Conservation (phyloP, 2,797 vertebrate genomes). For the Melanotaenia trifasciata region DNA sequence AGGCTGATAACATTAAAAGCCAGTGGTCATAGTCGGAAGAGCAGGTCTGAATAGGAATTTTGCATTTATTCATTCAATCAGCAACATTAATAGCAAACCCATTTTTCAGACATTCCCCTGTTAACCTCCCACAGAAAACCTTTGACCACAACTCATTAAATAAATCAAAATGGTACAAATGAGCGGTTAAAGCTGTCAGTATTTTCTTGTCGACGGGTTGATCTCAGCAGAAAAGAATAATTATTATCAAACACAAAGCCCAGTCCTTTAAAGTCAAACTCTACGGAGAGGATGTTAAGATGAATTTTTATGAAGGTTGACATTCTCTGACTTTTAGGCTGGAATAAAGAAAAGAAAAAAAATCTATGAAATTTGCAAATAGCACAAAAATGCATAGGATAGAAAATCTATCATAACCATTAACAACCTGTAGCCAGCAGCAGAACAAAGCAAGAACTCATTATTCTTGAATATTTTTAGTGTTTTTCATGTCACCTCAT, state of each 20-base stretch:
- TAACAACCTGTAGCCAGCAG: constrained; percentile 13
- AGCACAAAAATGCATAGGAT: background rate
- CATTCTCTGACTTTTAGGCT: constrained; percentile 7
- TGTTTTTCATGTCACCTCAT: constrained; percentile 23
- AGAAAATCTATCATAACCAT: constrained; percentile 7
- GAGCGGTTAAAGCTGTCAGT: background rate
- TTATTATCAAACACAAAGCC: constrained; percentile 10
- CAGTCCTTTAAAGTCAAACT: constrained; percentile 15
- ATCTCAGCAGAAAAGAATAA: constrained; percentile 14
- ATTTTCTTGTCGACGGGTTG: constrained; percentile 6
- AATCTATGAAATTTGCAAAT: background rate
- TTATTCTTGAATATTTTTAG: constrained; percentile 17
- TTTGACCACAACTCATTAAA: constrained; percentile 12
- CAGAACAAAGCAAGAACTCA: constrained; percentile 1
- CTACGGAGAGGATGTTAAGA: background rate
- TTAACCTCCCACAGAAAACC: constrained; percentile 7
- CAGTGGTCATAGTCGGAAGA: background rate
- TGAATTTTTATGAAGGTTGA: background rate
- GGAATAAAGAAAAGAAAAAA: background rate
- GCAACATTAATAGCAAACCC: constrained; percentile 3
- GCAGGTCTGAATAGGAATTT: background rate
- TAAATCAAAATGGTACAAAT: constrained; percentile 15
- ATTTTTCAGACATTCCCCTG: background rate
- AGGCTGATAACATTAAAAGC: background rate
- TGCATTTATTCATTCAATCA: background rate